Percentiles rank a stretch among this genome's conserved stretches.
These are phyloP conservation scores for Hephaestus fuliginosus DNA, from an alignment of 2,797 vertebrate genomes.

Conservation along the genomic window DNA sequence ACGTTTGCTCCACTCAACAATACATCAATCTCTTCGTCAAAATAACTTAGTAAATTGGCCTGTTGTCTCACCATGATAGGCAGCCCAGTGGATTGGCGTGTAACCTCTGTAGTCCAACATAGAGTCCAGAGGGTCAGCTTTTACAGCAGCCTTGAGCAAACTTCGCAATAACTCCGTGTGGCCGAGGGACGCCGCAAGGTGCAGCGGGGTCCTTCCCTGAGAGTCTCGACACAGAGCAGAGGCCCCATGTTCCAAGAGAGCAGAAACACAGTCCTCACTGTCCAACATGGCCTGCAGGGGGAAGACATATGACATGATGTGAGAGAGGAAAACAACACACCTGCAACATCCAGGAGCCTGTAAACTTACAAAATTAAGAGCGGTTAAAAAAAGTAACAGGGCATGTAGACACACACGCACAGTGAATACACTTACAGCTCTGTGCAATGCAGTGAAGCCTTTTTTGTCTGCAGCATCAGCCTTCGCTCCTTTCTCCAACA, in stretches of 20 bases:
- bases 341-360: background rate
- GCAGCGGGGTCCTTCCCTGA: constrained; percentile 93
- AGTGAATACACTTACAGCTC: constrained; percentile 76
- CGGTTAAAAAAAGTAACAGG: background rate
- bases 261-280: constrained; percentile 91
- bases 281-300: constrained; percentile 90
- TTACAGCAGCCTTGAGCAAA: constrained; percentile 90
- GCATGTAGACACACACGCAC: background rate
- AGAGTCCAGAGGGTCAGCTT: constrained; percentile 90
- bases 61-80: constrained; percentile 90
- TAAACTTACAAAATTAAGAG: background rate
- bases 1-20: background rate
- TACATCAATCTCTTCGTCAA: background rate
- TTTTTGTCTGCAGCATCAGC: constrained; percentile 92
- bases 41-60: background rate
- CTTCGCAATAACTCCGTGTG: constrained; percentile 88
- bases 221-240: constrained; percentile 93
- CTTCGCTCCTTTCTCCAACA: constrained; percentile 95
- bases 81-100: constrained; percentile 96
- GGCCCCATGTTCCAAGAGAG: constrained; percentile 94
- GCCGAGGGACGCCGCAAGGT: constrained; percentile 92
- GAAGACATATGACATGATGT: background rate
- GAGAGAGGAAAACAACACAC: constrained; percentile 15
- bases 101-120: constrained; percentile 93
- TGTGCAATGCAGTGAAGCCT: constrained; percentile 93